Evolutionary conservation across 1,140 invertebrate genomes (phyloP).

Genomic region (Drosophila varians): DNA sequence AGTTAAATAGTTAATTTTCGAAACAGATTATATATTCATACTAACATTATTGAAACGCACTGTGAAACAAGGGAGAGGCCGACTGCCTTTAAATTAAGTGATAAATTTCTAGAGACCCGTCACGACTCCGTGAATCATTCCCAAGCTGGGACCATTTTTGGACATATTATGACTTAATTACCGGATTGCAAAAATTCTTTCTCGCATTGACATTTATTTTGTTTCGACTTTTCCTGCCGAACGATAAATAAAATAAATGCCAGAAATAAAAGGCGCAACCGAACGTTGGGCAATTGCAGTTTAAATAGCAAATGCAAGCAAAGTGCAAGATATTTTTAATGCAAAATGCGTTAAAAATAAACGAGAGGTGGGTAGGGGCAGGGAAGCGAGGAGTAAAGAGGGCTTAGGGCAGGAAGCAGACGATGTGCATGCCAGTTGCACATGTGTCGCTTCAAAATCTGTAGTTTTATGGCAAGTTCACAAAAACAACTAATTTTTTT

Average conservation of each 20-base stretch:
- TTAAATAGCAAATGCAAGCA: slow-evolving; percentile 64
- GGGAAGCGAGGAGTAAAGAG: neutral
- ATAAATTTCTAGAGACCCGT: slow-evolving; percentile 32
- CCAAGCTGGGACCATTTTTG: slow-evolving; percentile 23
- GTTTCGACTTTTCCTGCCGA: slow-evolving; percentile 7
- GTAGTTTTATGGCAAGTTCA: neutral
- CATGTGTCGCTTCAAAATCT: slow-evolving; percentile 47
- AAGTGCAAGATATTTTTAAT: slow-evolving; percentile 70
- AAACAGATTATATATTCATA: neutral
- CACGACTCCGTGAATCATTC: slow-evolving; percentile 31
- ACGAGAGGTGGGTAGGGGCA: slow-evolving; percentile 5
- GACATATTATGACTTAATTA: slow-evolving; percentile 46
- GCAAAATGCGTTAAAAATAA: slow-evolving; percentile 68
- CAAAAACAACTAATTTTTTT: neutral
- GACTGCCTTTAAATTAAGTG: slow-evolving; percentile 11
- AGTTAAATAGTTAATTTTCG: neutral
- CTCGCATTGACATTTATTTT: slow-evolving; percentile 40
- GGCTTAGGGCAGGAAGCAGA: slow-evolving; percentile 15
- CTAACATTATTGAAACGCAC: neutral
- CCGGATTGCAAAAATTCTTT: slow-evolving; percentile 9
- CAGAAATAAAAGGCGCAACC: slow-evolving; percentile 5
- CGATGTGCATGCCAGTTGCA: slow-evolving; percentile 63
- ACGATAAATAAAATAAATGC: slow-evolving; percentile 23
- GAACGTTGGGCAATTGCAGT: slow-evolving; percentile 51
- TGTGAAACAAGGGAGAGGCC: neutral